phyloP scores from a whole-genome alignment of 2,888 invertebrate species.

The Hedychridium roseum region DNA sequence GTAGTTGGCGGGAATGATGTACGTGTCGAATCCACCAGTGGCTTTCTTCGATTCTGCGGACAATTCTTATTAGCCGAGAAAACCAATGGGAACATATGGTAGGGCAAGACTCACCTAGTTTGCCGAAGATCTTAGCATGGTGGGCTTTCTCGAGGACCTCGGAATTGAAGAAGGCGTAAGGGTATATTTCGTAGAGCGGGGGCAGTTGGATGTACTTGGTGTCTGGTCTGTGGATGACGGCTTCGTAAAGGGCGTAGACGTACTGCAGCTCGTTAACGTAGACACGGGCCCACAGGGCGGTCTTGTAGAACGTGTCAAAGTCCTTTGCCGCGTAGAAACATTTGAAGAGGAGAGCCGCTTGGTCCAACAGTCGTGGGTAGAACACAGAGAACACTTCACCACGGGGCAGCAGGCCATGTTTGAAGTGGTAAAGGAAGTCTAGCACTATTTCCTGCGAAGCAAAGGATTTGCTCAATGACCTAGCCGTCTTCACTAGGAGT shows the following conservation, averaged over 20 bases:
- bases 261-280: slow-evolving; percentile 66
- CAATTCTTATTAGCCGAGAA: not conserved
- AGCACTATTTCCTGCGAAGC: slow-evolving; percentile 51
- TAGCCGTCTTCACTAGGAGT: no score
- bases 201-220: slow-evolving; percentile 71
- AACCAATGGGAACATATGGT: not conserved
- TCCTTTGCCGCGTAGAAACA: slow-evolving; percentile 59
- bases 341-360: slow-evolving; percentile 54
- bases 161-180: slow-evolving; percentile 71
- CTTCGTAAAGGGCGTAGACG: slow-evolving; percentile 70
- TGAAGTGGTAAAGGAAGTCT: slow-evolving; percentile 53
- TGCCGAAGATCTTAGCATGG: slow-evolving; percentile 61
- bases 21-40: slow-evolving; percentile 61
- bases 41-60: slow-evolving; percentile 37
- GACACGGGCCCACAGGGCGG: slow-evolving; percentile 60
- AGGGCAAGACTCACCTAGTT: slow-evolving; percentile 37
- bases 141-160: slow-evolving; percentile 66
- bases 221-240: slow-evolving; percentile 70
- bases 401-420: slow-evolving; percentile 65
- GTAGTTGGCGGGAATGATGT: slow-evolving; percentile 69
- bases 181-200: slow-evolving; percentile 74
- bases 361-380: slow-evolving; percentile 47
- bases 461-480: no score
- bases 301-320: slow-evolving; percentile 60
- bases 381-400: slow-evolving; percentile 65